These are phyloP conservation scores for Perizoma flavofasciatum DNA, from an alignment of 2,888 invertebrate species.

Conservation along the genomic window DNA sequence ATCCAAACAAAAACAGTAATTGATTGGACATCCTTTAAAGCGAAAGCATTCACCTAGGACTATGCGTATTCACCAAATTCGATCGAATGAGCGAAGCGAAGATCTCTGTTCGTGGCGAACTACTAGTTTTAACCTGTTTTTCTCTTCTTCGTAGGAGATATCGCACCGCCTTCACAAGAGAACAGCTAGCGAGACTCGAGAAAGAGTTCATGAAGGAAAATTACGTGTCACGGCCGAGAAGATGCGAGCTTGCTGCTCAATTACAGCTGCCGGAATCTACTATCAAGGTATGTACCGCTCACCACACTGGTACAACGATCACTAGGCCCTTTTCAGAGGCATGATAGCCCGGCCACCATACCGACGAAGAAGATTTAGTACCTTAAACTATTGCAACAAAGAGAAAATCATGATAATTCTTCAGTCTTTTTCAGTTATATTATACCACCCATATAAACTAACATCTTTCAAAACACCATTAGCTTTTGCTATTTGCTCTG, in stretches of 20 bases:
- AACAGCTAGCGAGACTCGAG: conserved; percentile 95
- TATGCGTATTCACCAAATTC: no score
- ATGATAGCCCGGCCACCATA: no score
- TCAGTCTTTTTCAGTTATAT: background rate
- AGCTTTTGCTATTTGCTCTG: conserved; percentile 23
- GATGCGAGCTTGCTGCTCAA: conserved; percentile 97
- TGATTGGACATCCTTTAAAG: no score
- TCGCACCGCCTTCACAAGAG: conserved; percentile 98
- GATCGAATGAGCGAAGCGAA: no score
- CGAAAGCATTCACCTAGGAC: no score
- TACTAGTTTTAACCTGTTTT: background rate
- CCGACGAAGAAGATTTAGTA: no score
- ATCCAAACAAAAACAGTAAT: no score
- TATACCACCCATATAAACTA: conserved; percentile 11
- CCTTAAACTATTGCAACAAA: no score
- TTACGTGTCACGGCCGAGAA: conserved; percentile 96
- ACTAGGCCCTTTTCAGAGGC: no score
- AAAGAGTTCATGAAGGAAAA: conserved; percentile 99
- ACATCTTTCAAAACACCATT: conserved; percentile 27
- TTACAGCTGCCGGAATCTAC: conserved; percentile 98
- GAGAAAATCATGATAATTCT: no score
- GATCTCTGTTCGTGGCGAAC: no score
- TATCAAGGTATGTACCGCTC: conserved; percentile 90
- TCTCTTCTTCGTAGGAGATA: conserved; percentile 86
- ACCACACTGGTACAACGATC: no score